A percentile compares a stretch with the other conserved stretches of the same genome.
Evolutionary conservation across 2,797 vertebrate genomes (phyloP).

Genomic region (Pelochelys cantorii): DNA sequence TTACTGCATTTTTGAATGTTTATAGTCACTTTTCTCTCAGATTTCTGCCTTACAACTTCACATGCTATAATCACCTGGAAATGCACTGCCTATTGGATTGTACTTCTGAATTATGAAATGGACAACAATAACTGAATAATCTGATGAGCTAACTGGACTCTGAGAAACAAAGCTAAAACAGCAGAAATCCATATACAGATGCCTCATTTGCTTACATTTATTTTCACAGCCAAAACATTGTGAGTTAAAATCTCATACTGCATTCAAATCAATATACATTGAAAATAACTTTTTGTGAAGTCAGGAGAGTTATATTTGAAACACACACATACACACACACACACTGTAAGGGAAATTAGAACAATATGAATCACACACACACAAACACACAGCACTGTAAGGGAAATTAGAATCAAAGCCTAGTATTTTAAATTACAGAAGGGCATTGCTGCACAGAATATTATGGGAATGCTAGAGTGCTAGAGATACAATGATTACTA

Average conservation of each 20-base stretch:
- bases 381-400: neutral
- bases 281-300: neutral
- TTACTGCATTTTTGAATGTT: conserved; percentile 42
- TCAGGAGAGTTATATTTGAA: neutral
- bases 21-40: conserved; percentile 27
- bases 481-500: neutral
- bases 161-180: neutral
- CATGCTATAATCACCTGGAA: conserved; percentile 16
- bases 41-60: conserved; percentile 30
- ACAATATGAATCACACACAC: neutral
- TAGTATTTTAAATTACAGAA: neutral
- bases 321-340: neutral
- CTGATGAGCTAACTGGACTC: conserved; percentile 34
- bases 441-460: neutral
- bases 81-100: neutral
- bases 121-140: conserved; percentile 15
- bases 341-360: neutral
- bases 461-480: neutral
- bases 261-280: neutral
- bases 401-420: neutral
- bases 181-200: neutral
- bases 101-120: conserved; percentile 6
- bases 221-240: neutral
- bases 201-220: accelerated
- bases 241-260: neutral